Percentiles rank a stretch among this genome's conserved stretches.
Conservation (phyloP, 2,113 vertebrate species). For the Anarrhichthys ocellatus region DNA sequence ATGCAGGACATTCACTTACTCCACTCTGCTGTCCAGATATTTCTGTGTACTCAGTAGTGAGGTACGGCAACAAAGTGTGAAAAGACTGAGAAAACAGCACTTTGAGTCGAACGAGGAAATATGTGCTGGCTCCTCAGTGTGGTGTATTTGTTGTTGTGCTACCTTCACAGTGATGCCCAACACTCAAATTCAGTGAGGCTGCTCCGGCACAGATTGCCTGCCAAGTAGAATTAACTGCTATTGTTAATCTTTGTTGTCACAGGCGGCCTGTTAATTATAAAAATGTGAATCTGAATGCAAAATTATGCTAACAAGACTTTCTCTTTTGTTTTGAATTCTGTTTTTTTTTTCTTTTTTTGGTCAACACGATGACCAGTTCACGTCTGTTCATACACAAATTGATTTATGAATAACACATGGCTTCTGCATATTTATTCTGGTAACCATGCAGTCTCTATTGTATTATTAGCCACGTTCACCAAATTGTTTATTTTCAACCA, state of each 20-base stretch:
- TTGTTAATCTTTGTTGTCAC: conserved; percentile 61
- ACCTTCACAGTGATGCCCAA: conserved; percentile 35
- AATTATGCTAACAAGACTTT: conserved; percentile 46
- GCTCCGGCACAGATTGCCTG: conserved; percentile 4
- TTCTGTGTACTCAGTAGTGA: conserved; percentile 29
- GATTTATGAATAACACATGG: conserved; percentile 24
- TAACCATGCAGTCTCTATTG: conserved; percentile 9
- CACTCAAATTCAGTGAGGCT: conserved; percentile 20
- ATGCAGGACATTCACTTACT: conserved; percentile 1
- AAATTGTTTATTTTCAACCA: not conserved
- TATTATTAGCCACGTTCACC: conserved; percentile 13
- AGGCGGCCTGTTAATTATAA: conserved; percentile 41
- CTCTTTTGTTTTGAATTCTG: conserved; percentile 42
- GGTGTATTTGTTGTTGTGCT: not conserved
- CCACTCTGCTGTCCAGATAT: conserved; percentile 1
- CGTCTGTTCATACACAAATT: conserved; percentile 27
- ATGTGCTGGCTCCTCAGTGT: not conserved
- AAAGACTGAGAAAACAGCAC: not conserved
- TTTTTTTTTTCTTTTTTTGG: conserved; percentile 17
- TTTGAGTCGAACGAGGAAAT: conserved; percentile 8
- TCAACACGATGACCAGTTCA: conserved; percentile 25
- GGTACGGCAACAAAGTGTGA: conserved; percentile 8
- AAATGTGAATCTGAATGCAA: conserved; percentile 40
- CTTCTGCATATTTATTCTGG: conserved; percentile 8
- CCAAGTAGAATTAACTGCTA: conserved; percentile 50